Evolutionary conservation across 2,888 invertebrate species (phyloP).

Genomic region (Coremacera marginata): DNA sequence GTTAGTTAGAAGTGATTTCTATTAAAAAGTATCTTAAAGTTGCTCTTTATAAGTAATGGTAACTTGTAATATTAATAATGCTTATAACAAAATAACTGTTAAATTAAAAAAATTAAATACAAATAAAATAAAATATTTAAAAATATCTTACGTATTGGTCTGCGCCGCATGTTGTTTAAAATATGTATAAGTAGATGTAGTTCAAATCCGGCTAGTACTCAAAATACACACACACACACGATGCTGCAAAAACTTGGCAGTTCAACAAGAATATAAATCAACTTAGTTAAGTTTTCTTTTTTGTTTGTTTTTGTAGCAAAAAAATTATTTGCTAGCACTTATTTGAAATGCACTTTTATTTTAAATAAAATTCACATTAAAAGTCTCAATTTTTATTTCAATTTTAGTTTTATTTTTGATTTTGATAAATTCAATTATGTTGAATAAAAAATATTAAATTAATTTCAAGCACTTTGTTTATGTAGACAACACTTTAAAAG

Average conservation of each 20-base stretch:
- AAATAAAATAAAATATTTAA: slow-evolving; percentile 27
- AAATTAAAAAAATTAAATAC: not conserved
- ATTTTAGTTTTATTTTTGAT: too few species aligned
- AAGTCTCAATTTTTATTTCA: too few species aligned
- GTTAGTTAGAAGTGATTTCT: not conserved
- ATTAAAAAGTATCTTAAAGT: not conserved
- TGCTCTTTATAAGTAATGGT: too few species aligned
- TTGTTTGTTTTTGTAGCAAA: not conserved
- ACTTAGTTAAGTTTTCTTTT: not conserved
- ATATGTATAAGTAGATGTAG: not conserved
- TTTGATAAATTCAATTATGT: too few species aligned
- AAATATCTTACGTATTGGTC: slow-evolving; percentile 61
- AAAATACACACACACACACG: slow-evolving; percentile 1
- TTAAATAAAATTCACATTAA: too few species aligned
- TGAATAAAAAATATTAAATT: too few species aligned
- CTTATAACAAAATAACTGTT: not conserved
- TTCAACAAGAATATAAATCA: slow-evolving; percentile 12
- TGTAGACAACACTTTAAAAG: too few species aligned
- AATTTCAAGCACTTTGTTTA: too few species aligned
- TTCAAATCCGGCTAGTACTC: slow-evolving; percentile 23
- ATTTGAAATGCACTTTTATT: too few species aligned
- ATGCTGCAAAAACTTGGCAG: slow-evolving; percentile 15
- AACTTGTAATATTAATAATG: not conserved
- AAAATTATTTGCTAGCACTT: not conserved
- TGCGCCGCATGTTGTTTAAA: slow-evolving; percentile 55